A percentile compares a stretch with the other conserved stretches of the same genome.
These are phyloP conservation scores for Phymatocera aterrima DNA, from an alignment of 2,888 invertebrate species.

Conservation along the genomic window DNA sequence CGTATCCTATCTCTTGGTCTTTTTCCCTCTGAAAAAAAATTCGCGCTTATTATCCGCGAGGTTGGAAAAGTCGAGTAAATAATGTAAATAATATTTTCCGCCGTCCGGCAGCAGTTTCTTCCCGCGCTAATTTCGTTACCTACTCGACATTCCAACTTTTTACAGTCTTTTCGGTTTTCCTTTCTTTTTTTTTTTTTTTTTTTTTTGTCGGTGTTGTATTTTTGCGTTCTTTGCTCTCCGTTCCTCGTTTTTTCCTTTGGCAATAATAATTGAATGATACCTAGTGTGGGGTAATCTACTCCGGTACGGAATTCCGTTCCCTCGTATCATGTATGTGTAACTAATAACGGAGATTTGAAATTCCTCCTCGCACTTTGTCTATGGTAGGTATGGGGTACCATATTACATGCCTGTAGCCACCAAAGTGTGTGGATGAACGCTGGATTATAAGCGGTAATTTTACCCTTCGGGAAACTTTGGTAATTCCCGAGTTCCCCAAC, in stretches of 20 bases:
- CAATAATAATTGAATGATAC: neutral
- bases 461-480: conserved; percentile 40
- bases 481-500: conserved; percentile 10
- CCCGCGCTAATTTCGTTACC: neutral
- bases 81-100: conserved; percentile 5
- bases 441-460: conserved; percentile 35
- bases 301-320: neutral
- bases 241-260: neutral
- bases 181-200: neutral
- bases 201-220: neutral
- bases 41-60: conserved; percentile 10
- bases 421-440: conserved; percentile 12
- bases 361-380: conserved; percentile 34
- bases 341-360: conserved; percentile 24
- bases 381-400: too few relatives aligned
- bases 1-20: neutral
- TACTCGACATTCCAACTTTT: too few relatives aligned
- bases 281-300: too few relatives aligned
- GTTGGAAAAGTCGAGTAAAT: conserved; percentile 10
- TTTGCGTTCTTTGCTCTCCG: neutral
- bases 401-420: conserved; percentile 5
- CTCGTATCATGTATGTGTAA: neutral
- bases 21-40: neutral
- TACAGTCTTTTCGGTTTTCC: too few relatives aligned
- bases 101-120: neutral